Evolutionary conservation across 2,797 vertebrate genomes (phyloP).

Genomic region (Crax fasciolata): DNA sequence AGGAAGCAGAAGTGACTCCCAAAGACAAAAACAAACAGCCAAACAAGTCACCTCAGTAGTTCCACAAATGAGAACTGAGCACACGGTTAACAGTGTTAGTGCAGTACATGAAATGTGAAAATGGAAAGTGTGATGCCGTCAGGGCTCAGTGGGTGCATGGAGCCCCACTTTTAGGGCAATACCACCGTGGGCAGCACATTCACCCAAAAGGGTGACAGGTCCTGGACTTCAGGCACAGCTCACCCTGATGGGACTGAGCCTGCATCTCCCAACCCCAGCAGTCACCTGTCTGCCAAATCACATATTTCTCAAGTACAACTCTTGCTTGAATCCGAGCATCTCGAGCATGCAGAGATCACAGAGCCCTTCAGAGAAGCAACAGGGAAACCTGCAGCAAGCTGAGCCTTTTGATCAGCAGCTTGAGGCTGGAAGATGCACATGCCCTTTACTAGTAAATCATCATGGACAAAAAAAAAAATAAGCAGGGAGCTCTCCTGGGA

Average conservation of each 20-base stretch:
- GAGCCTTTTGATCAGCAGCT: neutral
- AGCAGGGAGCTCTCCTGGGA: neutral
- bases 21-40: neutral
- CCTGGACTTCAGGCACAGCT: neutral
- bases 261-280: neutral
- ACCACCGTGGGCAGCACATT: neutral
- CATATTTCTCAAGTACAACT: neutral
- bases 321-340: neutral
- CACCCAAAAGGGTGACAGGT: neutral
- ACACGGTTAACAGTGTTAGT: too few relatives aligned
- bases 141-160: fast-evolving
- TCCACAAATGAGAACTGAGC: neutral
- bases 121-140: neutral
- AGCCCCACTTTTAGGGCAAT: neutral
- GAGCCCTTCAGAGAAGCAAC: neutral
- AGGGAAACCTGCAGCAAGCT: neutral
- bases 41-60: neutral
- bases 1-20: neutral
- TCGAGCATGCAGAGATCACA: neutral
- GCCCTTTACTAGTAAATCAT: neutral
- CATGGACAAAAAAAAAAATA: neutral
- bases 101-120: neutral
- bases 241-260: neutral
- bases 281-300: neutral
- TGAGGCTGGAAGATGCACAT: neutral